Percentiles rank a stretch among this genome's conserved stretches.
These are phyloP conservation scores for Bathynomus jamesi DNA, from an alignment of 1,140 invertebrate genomes.

Conservation along the genomic window DNA sequence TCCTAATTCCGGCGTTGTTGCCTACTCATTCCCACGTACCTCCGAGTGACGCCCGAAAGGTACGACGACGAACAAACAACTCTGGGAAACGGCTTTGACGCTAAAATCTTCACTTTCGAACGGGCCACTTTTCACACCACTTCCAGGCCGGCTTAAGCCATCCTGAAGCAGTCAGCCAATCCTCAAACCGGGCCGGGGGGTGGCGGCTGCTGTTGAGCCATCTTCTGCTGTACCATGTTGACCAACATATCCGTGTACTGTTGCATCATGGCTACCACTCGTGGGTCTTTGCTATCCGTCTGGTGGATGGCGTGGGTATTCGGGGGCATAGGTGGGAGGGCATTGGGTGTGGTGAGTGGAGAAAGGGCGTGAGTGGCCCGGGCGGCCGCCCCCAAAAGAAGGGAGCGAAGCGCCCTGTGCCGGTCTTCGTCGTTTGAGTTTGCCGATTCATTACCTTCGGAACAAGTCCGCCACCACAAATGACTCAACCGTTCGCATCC, in stretches of 20 bases:
- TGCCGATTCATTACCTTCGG: slow-evolving; percentile 16
- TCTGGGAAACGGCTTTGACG: background rate
- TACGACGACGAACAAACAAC: background rate
- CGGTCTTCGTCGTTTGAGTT: slow-evolving; percentile 21
- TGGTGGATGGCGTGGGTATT: background rate
- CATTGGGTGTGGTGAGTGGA: slow-evolving; percentile 27
- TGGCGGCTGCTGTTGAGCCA: slow-evolving; percentile 41
- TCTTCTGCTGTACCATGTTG: slow-evolving; percentile 55
- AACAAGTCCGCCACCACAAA: slow-evolving; percentile 32
- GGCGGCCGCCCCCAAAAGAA: slow-evolving; percentile 30
- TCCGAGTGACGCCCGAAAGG: background rate
- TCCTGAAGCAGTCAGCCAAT: too few relatives aligned
- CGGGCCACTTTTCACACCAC: too few relatives aligned
- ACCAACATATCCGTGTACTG: slow-evolving; percentile 57
- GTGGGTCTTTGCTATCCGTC: slow-evolving; percentile 32
- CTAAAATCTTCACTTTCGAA: background rate
- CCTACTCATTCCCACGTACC: background rate
- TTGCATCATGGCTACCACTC: slow-evolving; percentile 55
- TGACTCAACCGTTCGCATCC: slow-evolving; percentile 32
- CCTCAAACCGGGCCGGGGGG: slow-evolving; percentile 31
- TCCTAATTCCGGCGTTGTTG: slow-evolving; percentile 21
- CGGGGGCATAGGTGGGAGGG: slow-evolving; percentile 11
- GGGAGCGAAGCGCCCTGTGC: slow-evolving; percentile 28
- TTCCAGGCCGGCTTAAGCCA: too few relatives aligned
- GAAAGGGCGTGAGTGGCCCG: slow-evolving; percentile 31